Conservation (phyloP, 2,797 vertebrate genomes). For the Oreochromis mossambicus region DNA sequence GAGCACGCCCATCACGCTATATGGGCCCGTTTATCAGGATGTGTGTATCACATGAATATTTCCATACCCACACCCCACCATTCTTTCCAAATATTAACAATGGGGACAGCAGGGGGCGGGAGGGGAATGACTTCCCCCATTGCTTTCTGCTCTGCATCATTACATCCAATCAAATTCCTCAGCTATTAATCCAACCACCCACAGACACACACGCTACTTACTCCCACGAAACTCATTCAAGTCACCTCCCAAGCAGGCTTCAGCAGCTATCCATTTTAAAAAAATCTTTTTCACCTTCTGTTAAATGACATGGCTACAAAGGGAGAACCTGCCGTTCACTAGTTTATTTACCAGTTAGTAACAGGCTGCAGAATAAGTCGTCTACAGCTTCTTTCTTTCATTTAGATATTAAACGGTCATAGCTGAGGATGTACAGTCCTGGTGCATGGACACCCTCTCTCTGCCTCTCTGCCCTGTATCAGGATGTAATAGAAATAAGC, state of each 20-base stretch:
- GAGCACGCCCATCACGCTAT: not conserved
- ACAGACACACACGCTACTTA: not conserved
- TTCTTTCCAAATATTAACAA: conserved; percentile 47
- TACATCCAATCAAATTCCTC: conserved; percentile 56
- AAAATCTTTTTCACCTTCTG: not conserved
- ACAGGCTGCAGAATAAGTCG: not conserved
- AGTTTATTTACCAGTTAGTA: not conserved
- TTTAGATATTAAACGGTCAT: not conserved
- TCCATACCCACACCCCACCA: not conserved
- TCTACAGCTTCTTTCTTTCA: not conserved
- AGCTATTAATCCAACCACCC: conserved; percentile 41
- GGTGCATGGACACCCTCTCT: not conserved
- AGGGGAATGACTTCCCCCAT: not conserved
- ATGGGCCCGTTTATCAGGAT: not conserved
- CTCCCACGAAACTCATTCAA: not conserved
- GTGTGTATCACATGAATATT: not conserved
- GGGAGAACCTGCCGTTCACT: not conserved
- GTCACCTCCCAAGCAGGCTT: not conserved
- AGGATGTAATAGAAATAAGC: not conserved
- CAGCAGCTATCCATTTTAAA: not conserved
- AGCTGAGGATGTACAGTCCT: not conserved
- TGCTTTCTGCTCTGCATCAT: conserved; percentile 43
- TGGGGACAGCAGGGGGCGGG: conserved; percentile 20
- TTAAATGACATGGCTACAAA: not conserved
- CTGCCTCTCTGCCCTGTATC: not conserved